Evolutionary conservation across 2,797 vertebrate genomes (phyloP), one percentile per base, ranked within the genome.

Genomic region (Anabacerthia variegaticeps): DNA sequence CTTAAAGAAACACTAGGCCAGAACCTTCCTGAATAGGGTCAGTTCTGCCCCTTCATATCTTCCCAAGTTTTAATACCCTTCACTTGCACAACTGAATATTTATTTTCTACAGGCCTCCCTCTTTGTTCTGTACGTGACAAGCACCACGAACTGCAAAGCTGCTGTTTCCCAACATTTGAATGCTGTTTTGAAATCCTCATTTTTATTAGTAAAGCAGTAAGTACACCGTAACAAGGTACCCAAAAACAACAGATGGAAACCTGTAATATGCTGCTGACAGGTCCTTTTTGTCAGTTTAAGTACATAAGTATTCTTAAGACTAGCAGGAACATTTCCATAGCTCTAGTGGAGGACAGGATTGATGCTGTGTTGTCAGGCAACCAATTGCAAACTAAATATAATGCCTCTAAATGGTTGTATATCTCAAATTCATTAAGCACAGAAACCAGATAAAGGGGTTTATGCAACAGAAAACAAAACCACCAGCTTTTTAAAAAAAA

Each of bases 301-400:
- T 4, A 6, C 14, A 2, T 3, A 32, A 59, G 23, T 26, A 41
- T 76, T 81, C 62, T n/a, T 59, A 71, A 56, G 66, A 65, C 18
- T 8, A 32, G 49, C 28, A 72, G 85, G 39, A 80, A 51, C 32
- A 37, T 69, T 39, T 56, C 30, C 12, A 3, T 39, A 27, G 17
- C 46, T 73, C 65, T 72, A 44, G 18, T 8, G n/a, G 4, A 89
- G 26, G 52, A 83, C 1, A 4, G 73, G 52, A 77, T 21, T 67
- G 83, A 86, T 39, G 13, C 36, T 77, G 22, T 59, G 77, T 74
- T 93, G 86, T 94, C 73, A 96, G 77, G 89, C 61, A 94, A 86
- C 80, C 52, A 86, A 80, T 10, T 83, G 46, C 67, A 85, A 93
- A 76, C 72, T 76, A 93, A 93, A 88, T 79, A 85, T 46, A 91